phyloP scores from a whole-genome alignment of 2,113 vertebrate genomes.

The Chiloscyllium plagiosum region DNA sequence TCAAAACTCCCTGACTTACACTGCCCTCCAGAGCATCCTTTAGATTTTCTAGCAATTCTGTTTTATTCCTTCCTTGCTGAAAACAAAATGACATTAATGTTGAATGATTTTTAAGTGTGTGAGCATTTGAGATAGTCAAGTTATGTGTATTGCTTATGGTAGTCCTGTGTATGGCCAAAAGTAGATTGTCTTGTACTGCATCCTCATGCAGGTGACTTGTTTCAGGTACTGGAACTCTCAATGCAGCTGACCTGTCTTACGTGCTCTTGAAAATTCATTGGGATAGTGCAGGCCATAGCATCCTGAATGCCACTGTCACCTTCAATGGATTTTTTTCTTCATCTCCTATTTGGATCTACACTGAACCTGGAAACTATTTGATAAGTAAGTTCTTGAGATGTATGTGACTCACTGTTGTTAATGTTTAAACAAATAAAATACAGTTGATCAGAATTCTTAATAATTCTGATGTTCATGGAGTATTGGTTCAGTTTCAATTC shows the following conservation, averaged over 20 bases:
- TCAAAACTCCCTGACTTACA: not conserved
- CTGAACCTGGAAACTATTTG: slow-evolving; percentile 41
- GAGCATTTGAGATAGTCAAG: not conserved
- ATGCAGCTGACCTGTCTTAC: slow-evolving; percentile 35
- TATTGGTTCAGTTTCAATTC: not conserved
- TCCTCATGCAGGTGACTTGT: slow-evolving; percentile 25
- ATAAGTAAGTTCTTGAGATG: slow-evolving; percentile 41
- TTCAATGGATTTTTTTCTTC: slow-evolving; percentile 43
- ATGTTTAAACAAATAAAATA: not conserved
- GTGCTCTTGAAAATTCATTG: slow-evolving; percentile 42
- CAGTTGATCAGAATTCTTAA: not conserved
- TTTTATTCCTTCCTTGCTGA: not conserved
- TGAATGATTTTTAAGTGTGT: not conserved
- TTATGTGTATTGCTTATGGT: not conserved
- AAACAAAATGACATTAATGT: not conserved
- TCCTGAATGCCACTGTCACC: slow-evolving; percentile 41
- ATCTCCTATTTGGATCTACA: slow-evolving; percentile 39
- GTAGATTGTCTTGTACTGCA: not conserved
- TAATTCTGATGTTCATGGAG: not conserved
- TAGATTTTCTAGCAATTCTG: not conserved
- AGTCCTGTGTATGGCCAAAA: not conserved
- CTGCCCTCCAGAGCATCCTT: not conserved
- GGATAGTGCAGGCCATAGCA: slow-evolving; percentile 45
- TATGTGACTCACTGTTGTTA: not conserved
- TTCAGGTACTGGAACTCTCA: slow-evolving; percentile 35